phyloP scores from a whole-genome alignment of 2,113 vertebrate species.

The Formicarius rufipectus region DNA sequence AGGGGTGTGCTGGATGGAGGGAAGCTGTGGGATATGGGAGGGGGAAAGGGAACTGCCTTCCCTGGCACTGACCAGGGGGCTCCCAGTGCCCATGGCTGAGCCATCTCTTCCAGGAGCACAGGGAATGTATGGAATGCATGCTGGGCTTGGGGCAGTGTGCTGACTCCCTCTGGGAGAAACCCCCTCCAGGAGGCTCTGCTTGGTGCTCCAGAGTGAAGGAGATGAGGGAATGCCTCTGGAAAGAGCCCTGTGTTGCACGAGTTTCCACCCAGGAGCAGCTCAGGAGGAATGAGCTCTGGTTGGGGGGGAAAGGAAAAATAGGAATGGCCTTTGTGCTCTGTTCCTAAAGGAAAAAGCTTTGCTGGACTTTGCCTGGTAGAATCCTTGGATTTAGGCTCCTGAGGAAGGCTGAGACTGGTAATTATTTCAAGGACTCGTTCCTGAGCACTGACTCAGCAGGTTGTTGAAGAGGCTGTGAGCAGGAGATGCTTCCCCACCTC shows the following conservation, averaged over 20 bases:
- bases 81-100: fast-evolving
- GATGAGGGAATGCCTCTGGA: fast-evolving
- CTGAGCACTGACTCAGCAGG: background rate
- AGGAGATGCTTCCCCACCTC: background rate
- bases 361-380: background rate
- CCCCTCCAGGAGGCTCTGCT: background rate
- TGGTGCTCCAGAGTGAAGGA: background rate
- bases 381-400: background rate
- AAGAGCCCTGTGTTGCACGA: background rate
- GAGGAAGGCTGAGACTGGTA: background rate
- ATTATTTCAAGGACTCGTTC: background rate
- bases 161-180: background rate
- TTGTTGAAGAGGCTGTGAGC: background rate
- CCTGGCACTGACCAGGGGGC: fast-evolving
- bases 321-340: fast-evolving
- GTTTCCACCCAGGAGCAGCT: background rate
- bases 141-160: fast-evolving
- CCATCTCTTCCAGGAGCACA: fast-evolving
- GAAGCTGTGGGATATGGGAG: fast-evolving
- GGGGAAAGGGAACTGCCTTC: background rate
- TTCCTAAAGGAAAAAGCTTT: background rate
- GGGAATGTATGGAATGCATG: fast-evolving
- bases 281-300: background rate
- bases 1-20: fast-evolving
- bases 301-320: fast-evolving